Evolutionary conservation across 1,140 invertebrate genomes (phyloP).

Genomic region (Luehdorfia chinensis): DNA sequence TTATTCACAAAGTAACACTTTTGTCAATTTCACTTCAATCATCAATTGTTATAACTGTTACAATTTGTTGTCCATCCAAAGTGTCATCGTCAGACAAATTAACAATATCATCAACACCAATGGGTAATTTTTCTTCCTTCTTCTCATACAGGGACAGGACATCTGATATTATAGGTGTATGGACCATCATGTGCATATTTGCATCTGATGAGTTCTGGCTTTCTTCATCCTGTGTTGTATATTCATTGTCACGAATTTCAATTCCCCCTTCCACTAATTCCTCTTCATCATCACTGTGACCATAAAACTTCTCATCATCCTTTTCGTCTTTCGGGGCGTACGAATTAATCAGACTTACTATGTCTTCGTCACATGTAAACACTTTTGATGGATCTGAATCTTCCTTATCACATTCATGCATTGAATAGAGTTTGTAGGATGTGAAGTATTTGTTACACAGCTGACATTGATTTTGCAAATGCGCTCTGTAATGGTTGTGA

Average conservation of each 20-base stretch:
- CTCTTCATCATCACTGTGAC: slow-evolving; percentile 41
- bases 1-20: too few species aligned
- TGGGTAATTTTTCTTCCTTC: slow-evolving; percentile 25
- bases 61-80: slow-evolving; percentile 32
- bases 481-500: slow-evolving; percentile 71
- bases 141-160: slow-evolving; percentile 56
- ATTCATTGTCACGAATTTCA: slow-evolving; percentile 1
- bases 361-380: slow-evolving; percentile 52
- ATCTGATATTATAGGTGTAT: slow-evolving; percentile 63
- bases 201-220: slow-evolving; percentile 40
- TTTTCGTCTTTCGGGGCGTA: slow-evolving; percentile 60
- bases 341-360: slow-evolving; percentile 47
- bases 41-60: slow-evolving; percentile 49
- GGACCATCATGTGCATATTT: slow-evolving; percentile 43
- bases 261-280: slow-evolving; percentile 17
- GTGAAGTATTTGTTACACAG: slow-evolving; percentile 65
- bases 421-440: slow-evolving; percentile 52
- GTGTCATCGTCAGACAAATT: slow-evolving; percentile 49
- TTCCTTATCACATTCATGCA: slow-evolving; percentile 61
- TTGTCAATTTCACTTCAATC: slow-evolving; percentile 24
- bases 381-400: slow-evolving; percentile 61
- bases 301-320: slow-evolving; percentile 65
- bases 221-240: slow-evolving; percentile 30
- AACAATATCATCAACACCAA: slow-evolving; percentile 31
- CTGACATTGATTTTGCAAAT: slow-evolving; percentile 61